Evolutionary conservation across 2,797 vertebrate genomes (phyloP).

Genomic region (Lutjanus argentimaculatus): DNA sequence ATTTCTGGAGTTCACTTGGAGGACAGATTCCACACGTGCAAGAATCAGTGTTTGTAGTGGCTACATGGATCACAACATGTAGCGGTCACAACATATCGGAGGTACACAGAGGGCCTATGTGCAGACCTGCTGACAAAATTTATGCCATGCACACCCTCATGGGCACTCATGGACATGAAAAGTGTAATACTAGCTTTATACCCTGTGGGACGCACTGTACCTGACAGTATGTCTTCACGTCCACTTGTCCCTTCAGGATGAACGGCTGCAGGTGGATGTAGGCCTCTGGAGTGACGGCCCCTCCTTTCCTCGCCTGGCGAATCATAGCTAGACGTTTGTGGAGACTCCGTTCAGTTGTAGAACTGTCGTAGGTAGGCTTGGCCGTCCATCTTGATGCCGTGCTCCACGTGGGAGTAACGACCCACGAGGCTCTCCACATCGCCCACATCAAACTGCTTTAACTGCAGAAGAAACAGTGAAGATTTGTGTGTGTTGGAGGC

Average conservation of each 20-base stretch:
- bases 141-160: neutral
- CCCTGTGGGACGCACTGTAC: neutral
- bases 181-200: no score
- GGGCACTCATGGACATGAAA: no score
- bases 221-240: slow-evolving; percentile 76
- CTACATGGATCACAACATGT: no score
- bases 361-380: slow-evolving; percentile 86
- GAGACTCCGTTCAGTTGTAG: slow-evolving; percentile 85
- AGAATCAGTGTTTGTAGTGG: no score
- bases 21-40: no score
- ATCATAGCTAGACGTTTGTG: slow-evolving; percentile 87
- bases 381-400: slow-evolving; percentile 88
- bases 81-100: no score
- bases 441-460: slow-evolving; percentile 88
- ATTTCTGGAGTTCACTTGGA: no score
- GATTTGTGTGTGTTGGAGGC: neutral
- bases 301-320: slow-evolving; percentile 86
- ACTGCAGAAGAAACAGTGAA: slow-evolving; percentile 57
- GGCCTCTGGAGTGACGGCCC: slow-evolving; percentile 87
- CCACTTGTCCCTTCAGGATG: slow-evolving; percentile 78
- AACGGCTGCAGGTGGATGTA: slow-evolving; percentile 84
- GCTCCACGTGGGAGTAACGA: slow-evolving; percentile 87
- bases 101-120: no score
- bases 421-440: slow-evolving; percentile 88
- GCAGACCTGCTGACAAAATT: no score